Conservation (phyloP, 2,888 invertebrate species). For the Subacronicta megacephala region DNA sequence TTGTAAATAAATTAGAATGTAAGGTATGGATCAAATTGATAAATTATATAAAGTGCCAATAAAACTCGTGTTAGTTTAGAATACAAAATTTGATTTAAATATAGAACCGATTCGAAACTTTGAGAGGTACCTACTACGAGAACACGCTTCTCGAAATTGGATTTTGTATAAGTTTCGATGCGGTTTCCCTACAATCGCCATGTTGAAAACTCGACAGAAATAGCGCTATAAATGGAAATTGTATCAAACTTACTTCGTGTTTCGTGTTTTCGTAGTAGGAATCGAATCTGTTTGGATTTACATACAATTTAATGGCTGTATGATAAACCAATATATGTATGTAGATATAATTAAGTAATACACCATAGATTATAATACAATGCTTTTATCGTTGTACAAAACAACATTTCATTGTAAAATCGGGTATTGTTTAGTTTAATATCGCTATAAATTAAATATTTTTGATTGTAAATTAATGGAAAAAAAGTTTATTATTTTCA, state of each 20-base stretch:
- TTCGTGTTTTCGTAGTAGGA: slow-evolving; percentile 8
- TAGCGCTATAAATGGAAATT: slow-evolving; percentile 29
- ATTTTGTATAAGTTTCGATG: slow-evolving; percentile 28
- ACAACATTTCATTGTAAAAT: slow-evolving; percentile 56
- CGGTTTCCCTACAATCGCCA: slow-evolving; percentile 10
- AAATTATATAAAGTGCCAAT: slow-evolving; percentile 65
- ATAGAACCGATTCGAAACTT: slow-evolving; percentile 17
- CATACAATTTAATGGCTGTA: slow-evolving; percentile 38
- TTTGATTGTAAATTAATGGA: slow-evolving; percentile 70
- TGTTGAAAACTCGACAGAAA: slow-evolving; percentile 22
- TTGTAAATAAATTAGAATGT: slow-evolving; percentile 49
- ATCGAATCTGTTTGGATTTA: slow-evolving; percentile 9
- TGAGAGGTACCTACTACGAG: slow-evolving; percentile 10
- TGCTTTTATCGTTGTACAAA: slow-evolving; percentile 64
- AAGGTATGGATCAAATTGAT: slow-evolving; percentile 37
- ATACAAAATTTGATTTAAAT: slow-evolving; percentile 20
- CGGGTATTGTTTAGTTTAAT: slow-evolving; percentile 45
- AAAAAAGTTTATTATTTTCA: slow-evolving; percentile 85
- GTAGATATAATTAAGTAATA: slow-evolving; percentile 44
- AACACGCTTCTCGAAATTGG: slow-evolving; percentile 21
- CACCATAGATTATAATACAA: slow-evolving; percentile 38
- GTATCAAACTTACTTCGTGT: slow-evolving; percentile 11
- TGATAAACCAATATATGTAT: slow-evolving; percentile 32
- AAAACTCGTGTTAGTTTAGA: slow-evolving; percentile 41
- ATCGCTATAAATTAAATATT: slow-evolving; percentile 56